Conservation (phyloP, 2,113 vertebrate species). For the Todiramphus saurophagus region DNA sequence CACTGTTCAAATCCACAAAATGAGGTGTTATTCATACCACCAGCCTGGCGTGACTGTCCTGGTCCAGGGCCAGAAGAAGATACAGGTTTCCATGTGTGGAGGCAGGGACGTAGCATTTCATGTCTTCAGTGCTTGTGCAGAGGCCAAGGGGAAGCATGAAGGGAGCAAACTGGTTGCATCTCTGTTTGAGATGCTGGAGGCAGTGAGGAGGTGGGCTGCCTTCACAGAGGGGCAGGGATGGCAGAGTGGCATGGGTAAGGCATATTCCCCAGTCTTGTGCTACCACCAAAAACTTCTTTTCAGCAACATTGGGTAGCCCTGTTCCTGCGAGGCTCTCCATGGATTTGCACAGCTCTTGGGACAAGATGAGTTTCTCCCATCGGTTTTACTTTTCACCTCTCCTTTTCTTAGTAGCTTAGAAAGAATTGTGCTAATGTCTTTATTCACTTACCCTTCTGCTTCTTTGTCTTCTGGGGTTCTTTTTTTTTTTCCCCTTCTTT, state of each 20-base stretch:
- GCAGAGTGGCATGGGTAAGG: accelerated
- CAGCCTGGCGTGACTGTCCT: not conserved
- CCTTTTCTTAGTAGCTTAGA: not conserved
- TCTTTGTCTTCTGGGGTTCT: too few relatives aligned
- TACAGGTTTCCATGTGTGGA: constrained; percentile 50
- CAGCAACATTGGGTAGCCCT: not conserved
- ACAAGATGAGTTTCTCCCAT: not conserved
- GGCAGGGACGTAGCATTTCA: not conserved
- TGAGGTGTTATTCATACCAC: constrained; percentile 15
- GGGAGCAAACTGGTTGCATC: not conserved
- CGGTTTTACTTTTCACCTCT: not conserved
- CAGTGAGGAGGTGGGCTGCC: not conserved
- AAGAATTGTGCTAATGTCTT: not conserved
- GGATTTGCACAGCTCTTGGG: accelerated
- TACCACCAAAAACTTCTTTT: not conserved
- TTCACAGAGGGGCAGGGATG: not conserved
- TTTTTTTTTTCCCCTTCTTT: not conserved
- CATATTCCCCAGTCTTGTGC: not conserved
- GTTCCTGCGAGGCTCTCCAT: not conserved
- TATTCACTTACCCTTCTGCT: not conserved
- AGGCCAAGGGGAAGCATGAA: not conserved
- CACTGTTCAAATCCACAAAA: not conserved
- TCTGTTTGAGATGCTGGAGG: not conserved
- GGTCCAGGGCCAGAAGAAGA: not conserved
- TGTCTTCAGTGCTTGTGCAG: not conserved